These are phyloP conservation scores for Callocephalon fimbriatum DNA, from an alignment of 2,113 vertebrate species.

Conservation along the genomic window DNA sequence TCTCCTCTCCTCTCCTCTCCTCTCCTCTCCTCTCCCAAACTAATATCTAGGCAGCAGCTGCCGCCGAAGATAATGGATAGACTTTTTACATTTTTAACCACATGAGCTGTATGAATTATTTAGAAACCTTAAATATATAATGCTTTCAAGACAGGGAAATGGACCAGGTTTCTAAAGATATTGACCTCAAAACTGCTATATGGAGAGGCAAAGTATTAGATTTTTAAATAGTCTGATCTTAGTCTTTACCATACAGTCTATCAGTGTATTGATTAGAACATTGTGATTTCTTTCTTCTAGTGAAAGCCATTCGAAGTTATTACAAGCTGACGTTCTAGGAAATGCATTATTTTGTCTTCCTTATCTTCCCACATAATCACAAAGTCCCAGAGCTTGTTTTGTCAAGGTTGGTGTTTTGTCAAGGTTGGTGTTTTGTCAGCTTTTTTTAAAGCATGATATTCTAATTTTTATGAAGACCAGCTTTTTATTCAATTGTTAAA, in stretches of 20 bases:
- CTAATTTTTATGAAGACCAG: constrained; percentile 46
- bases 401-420: not conserved
- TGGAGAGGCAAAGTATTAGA: constrained; percentile 74
- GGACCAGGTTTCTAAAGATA: constrained; percentile 73
- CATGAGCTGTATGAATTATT: constrained; percentile 79
- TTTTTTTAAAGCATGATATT: not conserved
- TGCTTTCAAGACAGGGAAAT: constrained; percentile 77
- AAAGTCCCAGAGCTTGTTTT: constrained; percentile 34
- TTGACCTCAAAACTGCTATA: constrained; percentile 77
- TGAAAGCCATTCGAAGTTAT: constrained; percentile 71
- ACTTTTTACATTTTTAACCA: constrained; percentile 77
- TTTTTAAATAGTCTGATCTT: constrained; percentile 82
- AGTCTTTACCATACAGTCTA: constrained; percentile 77
- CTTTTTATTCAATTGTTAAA: not conserved
- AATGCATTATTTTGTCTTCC: constrained; percentile 59
- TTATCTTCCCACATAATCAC: constrained; percentile 64
- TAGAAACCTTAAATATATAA: constrained; percentile 79
- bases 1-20: too few species aligned
- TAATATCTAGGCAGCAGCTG: constrained; percentile 66
- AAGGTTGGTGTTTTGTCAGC: not conserved
- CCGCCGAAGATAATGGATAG: constrained; percentile 66
- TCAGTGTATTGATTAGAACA: constrained; percentile 76
- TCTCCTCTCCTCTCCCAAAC: not conserved
- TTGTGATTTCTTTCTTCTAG: constrained; percentile 57
- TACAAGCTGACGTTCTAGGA: constrained; percentile 64